phyloP scores from a whole-genome alignment of 2,888 invertebrate genomes.

The Anarsia innoxiella region DNA sequence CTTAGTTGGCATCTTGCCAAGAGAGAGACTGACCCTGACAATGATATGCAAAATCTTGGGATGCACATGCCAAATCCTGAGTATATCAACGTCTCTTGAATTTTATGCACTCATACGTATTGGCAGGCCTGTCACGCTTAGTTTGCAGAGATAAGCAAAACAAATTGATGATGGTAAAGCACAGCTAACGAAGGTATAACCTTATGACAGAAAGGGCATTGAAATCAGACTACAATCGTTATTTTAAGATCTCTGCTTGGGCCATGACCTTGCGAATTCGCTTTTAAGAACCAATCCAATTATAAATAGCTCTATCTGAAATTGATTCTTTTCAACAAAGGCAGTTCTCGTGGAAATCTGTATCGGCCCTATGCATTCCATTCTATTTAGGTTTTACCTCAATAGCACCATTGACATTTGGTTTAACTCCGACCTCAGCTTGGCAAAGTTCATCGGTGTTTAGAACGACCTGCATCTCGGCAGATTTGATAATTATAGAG shows the following conservation, averaged over 20 bases:
- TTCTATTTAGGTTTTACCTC: constrained; percentile 20
- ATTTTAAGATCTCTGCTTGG: constrained; percentile 4
- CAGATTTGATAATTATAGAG: constrained; percentile 32
- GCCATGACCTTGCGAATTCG: constrained; percentile 9
- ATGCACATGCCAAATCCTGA: constrained; percentile 8
- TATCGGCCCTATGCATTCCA: constrained; percentile 10
- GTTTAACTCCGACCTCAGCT: constrained; percentile 32
- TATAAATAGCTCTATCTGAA: not conserved
- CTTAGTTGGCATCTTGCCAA: constrained; percentile 22
- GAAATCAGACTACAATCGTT: constrained; percentile 8
- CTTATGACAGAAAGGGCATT: constrained; percentile 7
- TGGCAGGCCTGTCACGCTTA: constrained; percentile 29
- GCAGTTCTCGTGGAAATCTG: constrained; percentile 24
- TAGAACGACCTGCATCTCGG: constrained; percentile 24
- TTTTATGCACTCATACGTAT: constrained; percentile 19
- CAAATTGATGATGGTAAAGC: constrained; percentile 13
- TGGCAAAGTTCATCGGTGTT: constrained; percentile 35
- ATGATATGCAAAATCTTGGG: constrained; percentile 21
- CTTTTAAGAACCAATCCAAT: constrained; percentile 1
- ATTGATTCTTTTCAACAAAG: constrained; percentile 13
- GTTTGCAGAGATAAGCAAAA: constrained; percentile 18
- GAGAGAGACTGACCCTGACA: constrained; percentile 18
- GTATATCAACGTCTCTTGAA: constrained; percentile 8
- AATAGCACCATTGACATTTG: constrained; percentile 27
- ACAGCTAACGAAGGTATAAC: constrained; percentile 3